These are phyloP conservation scores for Semotilus atromaculatus DNA, from an alignment of 2,797 vertebrate genomes.

Conservation along the genomic window DNA sequence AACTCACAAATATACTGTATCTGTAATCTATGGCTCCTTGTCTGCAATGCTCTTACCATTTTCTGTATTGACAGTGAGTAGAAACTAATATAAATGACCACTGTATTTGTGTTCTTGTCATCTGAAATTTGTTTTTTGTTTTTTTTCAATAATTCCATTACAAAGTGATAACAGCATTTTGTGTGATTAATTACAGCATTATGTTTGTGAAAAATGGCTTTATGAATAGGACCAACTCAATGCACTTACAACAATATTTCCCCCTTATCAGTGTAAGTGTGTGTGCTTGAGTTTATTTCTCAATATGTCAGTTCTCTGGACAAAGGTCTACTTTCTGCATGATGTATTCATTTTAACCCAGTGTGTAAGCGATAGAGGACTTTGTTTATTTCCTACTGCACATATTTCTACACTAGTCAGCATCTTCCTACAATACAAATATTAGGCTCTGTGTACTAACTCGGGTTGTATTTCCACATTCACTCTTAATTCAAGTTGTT, in stretches of 20 bases:
- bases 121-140: background rate
- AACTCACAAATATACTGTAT: constrained; percentile 11
- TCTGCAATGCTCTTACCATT: constrained; percentile 12
- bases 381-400: background rate
- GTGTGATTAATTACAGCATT: background rate
- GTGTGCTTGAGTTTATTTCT: constrained; percentile 11
- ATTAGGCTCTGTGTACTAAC: background rate
- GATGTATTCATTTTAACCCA: constrained; percentile 10
- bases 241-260: background rate
- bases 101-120: background rate
- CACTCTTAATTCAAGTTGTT: background rate
- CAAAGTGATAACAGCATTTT: background rate
- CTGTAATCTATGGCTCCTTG: background rate
- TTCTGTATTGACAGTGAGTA: constrained; percentile 8
- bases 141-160: background rate
- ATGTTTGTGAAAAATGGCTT: background rate
- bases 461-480: background rate
- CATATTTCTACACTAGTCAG: background rate
- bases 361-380: background rate
- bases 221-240: background rate
- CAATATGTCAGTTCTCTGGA: constrained; percentile 7
- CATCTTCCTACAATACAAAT: background rate
- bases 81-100: background rate
- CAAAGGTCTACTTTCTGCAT: constrained; percentile 19
- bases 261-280: constrained; percentile 9